A percentile compares a stretch with the other conserved stretches of the same genome.
These are phyloP conservation scores for Glaucopsyche alexis DNA, from an alignment of 2,888 invertebrate genomes.

Conservation along the genomic window DNA sequence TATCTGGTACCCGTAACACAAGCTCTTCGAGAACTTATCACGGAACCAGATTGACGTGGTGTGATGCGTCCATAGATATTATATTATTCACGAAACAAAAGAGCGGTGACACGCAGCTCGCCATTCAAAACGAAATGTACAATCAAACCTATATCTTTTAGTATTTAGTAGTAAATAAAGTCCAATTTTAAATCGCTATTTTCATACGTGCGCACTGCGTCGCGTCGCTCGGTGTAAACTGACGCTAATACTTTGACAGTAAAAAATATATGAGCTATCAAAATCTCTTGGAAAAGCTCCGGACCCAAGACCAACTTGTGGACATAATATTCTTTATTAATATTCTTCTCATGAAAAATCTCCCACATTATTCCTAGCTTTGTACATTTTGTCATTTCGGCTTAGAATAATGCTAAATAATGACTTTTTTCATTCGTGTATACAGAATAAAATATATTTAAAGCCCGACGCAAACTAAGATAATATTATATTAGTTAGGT, in stretches of 20 bases:
- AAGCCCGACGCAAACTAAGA: not conserved
- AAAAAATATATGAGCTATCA: conserved; percentile 11
- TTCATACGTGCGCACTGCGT: no score
- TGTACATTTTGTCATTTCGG: not conserved
- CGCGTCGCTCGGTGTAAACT: not conserved
- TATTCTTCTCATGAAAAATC: conserved; percentile 9
- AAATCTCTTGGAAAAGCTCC: not conserved
- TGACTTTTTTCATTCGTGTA: not conserved
- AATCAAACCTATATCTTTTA: no score
- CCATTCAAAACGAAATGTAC: no score
- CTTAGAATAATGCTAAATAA: conserved; percentile 7
- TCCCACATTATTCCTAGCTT: not conserved
- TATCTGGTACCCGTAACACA: no score
- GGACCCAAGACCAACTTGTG: not conserved
- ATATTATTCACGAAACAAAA: no score
- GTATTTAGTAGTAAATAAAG: no score
- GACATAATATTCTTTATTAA: conserved; percentile 11
- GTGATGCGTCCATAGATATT: no score
- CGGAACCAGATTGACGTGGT: no score
- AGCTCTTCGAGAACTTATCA: no score
- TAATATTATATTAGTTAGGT: not conserved
- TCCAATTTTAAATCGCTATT: no score
- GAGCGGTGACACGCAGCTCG: no score
- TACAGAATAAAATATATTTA: not conserved
- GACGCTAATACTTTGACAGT: not conserved